Conservation (phyloP, 2,797 vertebrate species). For the Pipistrellus pygmaeus region DNA sequence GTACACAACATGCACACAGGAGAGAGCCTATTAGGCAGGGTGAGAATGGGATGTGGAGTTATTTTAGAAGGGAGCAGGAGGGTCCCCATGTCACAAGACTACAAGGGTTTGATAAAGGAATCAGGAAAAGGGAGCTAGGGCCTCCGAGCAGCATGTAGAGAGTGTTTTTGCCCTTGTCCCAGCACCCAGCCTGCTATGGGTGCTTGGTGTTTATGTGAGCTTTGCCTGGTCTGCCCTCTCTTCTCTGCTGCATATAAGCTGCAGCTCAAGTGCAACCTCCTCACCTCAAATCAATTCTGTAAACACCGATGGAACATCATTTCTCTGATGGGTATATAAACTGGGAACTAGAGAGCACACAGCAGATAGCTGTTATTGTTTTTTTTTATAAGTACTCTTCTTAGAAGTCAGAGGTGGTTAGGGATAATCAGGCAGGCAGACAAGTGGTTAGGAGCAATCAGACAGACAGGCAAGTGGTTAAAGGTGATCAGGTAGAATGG, state of each 20-base stretch:
- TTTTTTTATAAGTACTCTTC: no score
- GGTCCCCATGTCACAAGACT: background rate
- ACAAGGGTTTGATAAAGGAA: background rate
- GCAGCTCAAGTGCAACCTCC: background rate
- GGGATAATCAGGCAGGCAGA: no score
- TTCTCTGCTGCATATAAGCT: background rate
- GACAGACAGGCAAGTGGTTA: no score
- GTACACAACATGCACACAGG: background rate
- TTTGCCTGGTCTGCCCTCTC: slow-evolving; percentile 16
- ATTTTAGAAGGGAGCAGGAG: background rate
- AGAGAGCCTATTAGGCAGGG: background rate
- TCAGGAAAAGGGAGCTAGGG: background rate
- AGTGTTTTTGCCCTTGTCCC: background rate
- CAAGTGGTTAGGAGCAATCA: no score
- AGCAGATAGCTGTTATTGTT: no score
- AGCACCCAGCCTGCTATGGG: background rate
- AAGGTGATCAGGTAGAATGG: no score
- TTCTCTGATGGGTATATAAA: background rate
- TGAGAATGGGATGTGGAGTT: background rate
- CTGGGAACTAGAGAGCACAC: no score
- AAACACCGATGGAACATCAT: slow-evolving; percentile 63
- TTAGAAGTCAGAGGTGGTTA: no score
- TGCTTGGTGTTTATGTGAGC: background rate
- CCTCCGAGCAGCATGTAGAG: background rate
- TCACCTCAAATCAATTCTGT: slow-evolving; percentile 61